Conservation (phyloP, 2,113 vertebrate species). For the Callithrix jacchus region DNA sequence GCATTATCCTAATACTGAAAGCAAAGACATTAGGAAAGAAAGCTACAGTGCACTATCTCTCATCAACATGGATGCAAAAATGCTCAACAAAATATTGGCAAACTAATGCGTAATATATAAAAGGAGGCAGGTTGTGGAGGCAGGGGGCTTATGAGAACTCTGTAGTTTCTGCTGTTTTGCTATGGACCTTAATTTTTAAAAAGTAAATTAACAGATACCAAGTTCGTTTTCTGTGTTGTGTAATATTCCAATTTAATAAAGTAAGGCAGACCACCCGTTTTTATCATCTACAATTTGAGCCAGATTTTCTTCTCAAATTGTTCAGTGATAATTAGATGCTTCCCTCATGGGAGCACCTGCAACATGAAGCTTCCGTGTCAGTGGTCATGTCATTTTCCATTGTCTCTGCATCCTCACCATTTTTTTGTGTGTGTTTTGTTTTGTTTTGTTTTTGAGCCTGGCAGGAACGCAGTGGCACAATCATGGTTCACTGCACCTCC, state of each 20-base stretch:
- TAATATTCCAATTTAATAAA: not conserved
- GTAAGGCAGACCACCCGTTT: not conserved
- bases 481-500: too few species aligned
- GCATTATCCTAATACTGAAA: not conserved
- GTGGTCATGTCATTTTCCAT: not conserved
- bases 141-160: not conserved
- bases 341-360: not conserved
- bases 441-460: too few species aligned
- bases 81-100: not conserved
- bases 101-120: not conserved
- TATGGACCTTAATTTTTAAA: not conserved
- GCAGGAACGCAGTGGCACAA: too few species aligned
- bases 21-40: not conserved
- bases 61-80: not conserved
- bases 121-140: not conserved
- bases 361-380: not conserved
- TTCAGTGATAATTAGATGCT: not conserved
- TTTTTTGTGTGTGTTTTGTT: too few species aligned
- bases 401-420: not conserved
- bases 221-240: not conserved
- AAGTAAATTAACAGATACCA: not conserved
- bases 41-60: not conserved
- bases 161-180: not conserved
- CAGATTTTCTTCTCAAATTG: not conserved
- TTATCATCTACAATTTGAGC: not conserved